Conservation (phyloP, 2,888 invertebrate genomes). For the Drosophila atripex region DNA sequence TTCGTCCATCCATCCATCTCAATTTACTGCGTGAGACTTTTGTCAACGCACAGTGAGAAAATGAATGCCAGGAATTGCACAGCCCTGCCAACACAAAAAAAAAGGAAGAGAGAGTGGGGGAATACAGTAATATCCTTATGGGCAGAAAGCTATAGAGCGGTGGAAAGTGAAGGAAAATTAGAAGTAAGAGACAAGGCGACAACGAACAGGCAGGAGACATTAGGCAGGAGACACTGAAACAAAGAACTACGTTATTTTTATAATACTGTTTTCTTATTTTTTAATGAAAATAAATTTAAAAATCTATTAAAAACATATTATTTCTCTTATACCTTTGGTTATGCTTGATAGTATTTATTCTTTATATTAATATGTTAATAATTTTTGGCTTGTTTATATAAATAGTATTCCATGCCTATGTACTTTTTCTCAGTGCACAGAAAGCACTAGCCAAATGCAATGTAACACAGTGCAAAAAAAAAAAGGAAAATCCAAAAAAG, state of each 20-base stretch:
- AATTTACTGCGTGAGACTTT: constrained; percentile 73
- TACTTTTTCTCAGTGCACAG: constrained; percentile 9
- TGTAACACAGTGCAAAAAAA: constrained; percentile 14
- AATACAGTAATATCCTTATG: neutral
- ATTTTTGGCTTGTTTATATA: neutral
- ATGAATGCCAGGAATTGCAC: constrained; percentile 64
- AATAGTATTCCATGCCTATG: neutral
- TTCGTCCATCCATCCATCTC: constrained; percentile 66
- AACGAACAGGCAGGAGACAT: constrained; percentile 8
- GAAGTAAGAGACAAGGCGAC: constrained; percentile 8
- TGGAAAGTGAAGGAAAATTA: neutral
- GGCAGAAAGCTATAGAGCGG: neutral
- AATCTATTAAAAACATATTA: neutral
- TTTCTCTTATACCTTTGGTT: neutral
- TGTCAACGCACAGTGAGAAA: constrained; percentile 70
- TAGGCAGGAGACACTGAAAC: constrained; percentile 15
- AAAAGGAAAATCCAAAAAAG: constrained; percentile 27
- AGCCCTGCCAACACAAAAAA: constrained; percentile 4
- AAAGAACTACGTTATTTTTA: neutral
- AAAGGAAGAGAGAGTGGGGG: neutral
- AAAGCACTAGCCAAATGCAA: constrained; percentile 6
- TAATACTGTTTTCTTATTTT: neutral
- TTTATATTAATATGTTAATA: neutral
- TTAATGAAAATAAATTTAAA: neutral
- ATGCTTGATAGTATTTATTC: too few species aligned